phyloP scores from a whole-genome alignment of 37 sponge, comb jelly and placozoan species.

The Aphrocallistes beatrix region DNA sequence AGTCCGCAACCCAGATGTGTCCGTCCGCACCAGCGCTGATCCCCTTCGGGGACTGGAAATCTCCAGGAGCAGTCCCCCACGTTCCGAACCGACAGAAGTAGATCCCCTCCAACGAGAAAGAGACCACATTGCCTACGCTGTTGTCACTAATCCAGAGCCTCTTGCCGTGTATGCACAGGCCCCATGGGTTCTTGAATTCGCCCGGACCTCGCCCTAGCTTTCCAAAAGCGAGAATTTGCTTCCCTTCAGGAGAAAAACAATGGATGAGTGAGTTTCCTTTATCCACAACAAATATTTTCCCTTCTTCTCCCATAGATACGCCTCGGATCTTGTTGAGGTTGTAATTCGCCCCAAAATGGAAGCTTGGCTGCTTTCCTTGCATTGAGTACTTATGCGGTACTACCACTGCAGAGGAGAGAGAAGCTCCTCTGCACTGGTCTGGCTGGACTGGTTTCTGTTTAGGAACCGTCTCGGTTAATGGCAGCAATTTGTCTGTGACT shows the following conservation, averaged over 20 bases:
- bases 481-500: neutral
- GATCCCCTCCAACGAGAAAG: neutral
- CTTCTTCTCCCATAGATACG: neutral
- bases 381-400: neutral
- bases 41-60: neutral
- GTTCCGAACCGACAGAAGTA: neutral
- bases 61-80: neutral
- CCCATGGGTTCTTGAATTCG: slow-evolving; percentile 1
- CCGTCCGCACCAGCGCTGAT: neutral
- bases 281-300: neutral
- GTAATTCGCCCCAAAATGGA: neutral
- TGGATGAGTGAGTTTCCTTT: neutral
- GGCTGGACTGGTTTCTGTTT: neutral
- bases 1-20: neutral
- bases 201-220: neutral
- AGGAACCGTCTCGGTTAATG: neutral
- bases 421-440: neutral
- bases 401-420: neutral
- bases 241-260: neutral
- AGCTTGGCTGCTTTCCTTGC: neutral
- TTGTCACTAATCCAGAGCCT: neutral
- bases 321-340: neutral
- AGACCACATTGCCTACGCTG: neutral
- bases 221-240: neutral
- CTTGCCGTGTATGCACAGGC: neutral